A percentile compares a stretch with the other conserved stretches of the same genome.
These are phyloP conservation scores for Cotesia vestalis DNA, from an alignment of 1,140 invertebrate genomes.

Conservation along the genomic window DNA sequence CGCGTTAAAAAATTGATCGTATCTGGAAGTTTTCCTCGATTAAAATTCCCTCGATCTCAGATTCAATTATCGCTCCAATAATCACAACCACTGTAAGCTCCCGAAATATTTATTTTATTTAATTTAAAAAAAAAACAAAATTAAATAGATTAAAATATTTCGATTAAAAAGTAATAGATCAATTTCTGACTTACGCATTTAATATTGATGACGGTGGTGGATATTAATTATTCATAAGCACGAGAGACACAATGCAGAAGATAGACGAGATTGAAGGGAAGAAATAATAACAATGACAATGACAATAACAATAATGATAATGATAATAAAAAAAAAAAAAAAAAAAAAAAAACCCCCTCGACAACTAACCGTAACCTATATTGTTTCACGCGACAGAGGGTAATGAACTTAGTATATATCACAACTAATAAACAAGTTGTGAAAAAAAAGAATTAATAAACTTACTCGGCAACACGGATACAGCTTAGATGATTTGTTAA, in stretches of 20 bases:
- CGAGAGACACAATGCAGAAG: slow-evolving; percentile 10
- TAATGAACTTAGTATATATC: slow-evolving; percentile 16
- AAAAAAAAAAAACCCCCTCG: slow-evolving; percentile 15
- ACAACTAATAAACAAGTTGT: not conserved
- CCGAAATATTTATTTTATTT: too few relatives aligned
- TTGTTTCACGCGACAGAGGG: slow-evolving; percentile 33
- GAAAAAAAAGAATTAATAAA: slow-evolving; percentile 1
- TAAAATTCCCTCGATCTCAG: too few relatives aligned
- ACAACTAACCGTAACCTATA: slow-evolving; percentile 36
- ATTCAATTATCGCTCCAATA: slow-evolving; percentile 1
- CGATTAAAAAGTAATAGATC: not conserved
- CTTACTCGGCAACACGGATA: too few relatives aligned
- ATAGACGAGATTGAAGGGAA: slow-evolving; percentile 25
- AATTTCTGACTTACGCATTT: not conserved
- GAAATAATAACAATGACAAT: not conserved
- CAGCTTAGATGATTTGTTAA: not conserved
- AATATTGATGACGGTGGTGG: not conserved
- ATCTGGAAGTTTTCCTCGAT: too few relatives aligned
- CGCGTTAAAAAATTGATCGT: slow-evolving; percentile 5
- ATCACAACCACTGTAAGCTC: too few relatives aligned
- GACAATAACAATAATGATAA: not conserved
- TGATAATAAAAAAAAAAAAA: slow-evolving; percentile 19
- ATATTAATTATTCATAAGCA: not conserved
- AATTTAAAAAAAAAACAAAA: too few relatives aligned
- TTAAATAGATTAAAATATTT: too few relatives aligned